Percentiles rank a stretch among this genome's conserved stretches.
These are phyloP conservation scores for Caenorhabditis remanei DNA, from an alignment of 1,140 invertebrate species.

Conservation along the genomic window DNA sequence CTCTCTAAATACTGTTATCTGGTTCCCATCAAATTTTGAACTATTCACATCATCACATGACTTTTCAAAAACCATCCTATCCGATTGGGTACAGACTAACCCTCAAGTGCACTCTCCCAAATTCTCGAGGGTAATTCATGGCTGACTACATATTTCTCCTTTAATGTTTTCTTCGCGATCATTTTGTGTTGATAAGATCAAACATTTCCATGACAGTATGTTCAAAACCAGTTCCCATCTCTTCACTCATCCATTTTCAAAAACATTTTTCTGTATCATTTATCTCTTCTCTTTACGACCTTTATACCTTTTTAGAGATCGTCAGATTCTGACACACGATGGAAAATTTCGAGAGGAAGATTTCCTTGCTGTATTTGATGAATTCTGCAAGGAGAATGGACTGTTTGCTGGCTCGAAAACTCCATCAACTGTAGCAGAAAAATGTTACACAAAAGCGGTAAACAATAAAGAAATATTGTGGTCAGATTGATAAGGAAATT, in stretches of 20 bases:
- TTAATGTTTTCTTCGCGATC: background rate
- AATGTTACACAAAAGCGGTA: conserved; percentile 45
- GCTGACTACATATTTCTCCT: background rate
- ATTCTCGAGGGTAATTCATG: background rate
- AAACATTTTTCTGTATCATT: background rate
- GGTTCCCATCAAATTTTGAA: too few species aligned
- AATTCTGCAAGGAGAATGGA: conserved; percentile 34
- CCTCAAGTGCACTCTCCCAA: too few species aligned
- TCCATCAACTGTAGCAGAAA: conserved; percentile 21
- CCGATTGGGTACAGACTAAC: too few species aligned
- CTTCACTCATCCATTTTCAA: background rate
- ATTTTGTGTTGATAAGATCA: conserved; percentile 37
- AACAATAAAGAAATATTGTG: background rate
- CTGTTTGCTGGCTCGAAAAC: conserved; percentile 30
- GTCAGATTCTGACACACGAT: conserved; percentile 42
- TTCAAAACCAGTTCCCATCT: conserved; percentile 11
- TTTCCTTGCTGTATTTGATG: conserved; percentile 35
- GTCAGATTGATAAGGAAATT: conserved; percentile 4
- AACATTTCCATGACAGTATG: conserved; percentile 30
- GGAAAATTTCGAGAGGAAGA: conserved; percentile 52
- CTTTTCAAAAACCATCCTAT: too few species aligned
- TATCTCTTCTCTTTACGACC: background rate
- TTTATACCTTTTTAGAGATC: conserved; percentile 28
- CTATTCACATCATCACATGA: too few species aligned
- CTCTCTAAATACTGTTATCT: background rate